A percentile compares a stretch with the other conserved stretches of the same genome.
Evolutionary conservation across 2,113 vertebrate genomes (phyloP).

Genomic region (Colaptes auratus): DNA sequence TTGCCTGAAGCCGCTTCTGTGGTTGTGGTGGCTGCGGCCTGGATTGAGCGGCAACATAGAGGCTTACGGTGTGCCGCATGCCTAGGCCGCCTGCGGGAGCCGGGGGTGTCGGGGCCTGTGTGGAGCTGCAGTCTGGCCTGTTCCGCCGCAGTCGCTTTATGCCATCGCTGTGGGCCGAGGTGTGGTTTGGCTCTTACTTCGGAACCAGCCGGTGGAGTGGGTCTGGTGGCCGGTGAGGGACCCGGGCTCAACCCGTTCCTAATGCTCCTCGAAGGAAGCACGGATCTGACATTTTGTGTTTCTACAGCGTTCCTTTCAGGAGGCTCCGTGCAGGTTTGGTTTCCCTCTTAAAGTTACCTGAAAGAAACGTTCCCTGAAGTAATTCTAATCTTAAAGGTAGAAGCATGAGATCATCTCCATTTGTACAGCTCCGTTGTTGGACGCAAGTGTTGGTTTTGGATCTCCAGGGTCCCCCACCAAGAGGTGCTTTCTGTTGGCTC

Average conservation of each 20-base stretch:
- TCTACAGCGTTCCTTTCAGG: fast-evolving
- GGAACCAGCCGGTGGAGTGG: neutral
- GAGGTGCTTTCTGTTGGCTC: neutral
- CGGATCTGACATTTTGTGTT: fast-evolving
- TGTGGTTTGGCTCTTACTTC: no score
- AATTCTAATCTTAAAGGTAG: fast-evolving
- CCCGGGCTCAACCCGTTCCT: fast-evolving
- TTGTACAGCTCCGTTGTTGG: neutral
- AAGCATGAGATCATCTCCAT: fast-evolving
- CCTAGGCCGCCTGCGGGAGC: neutral
- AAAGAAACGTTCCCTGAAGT: neutral
- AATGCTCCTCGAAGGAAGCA: fast-evolving
- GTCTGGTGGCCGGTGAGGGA: fast-evolving
- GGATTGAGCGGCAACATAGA: fast-evolving
- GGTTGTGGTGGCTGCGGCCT: neutral
- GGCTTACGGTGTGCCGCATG: neutral
- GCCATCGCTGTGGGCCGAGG: neutral
- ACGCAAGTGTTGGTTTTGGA: no score
- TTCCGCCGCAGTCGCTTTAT: fast-evolving
- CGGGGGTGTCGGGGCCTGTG: fast-evolving
- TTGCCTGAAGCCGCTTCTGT: neutral
- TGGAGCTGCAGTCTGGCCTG: neutral
- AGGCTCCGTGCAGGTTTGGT: neutral
- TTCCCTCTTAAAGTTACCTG: fast-evolving
- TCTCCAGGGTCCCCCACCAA: neutral